Percentiles rank a stretch among this genome's conserved stretches.
Conservation (phyloP, 1,140 invertebrate genomes). For the Adoxophyes honmai region DNA sequence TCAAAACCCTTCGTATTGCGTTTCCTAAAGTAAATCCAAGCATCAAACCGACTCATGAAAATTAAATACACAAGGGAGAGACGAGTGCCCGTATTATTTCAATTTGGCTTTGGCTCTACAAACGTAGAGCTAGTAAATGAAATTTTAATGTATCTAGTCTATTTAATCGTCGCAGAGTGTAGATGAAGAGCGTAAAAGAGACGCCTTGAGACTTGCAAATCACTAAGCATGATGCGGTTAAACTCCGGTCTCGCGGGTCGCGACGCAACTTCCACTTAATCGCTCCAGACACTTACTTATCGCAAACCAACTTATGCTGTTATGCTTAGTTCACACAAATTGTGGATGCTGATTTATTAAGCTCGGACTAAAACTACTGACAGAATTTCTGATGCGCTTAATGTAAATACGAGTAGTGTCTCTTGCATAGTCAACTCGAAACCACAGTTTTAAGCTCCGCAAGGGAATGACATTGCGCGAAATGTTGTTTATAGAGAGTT, state of each 20-base stretch:
- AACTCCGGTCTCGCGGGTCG: slow-evolving; percentile 6
- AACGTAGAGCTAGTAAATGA: too few relatives aligned
- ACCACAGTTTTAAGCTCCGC: not conserved
- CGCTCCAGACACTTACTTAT: slow-evolving; percentile 3
- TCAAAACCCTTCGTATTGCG: too few relatives aligned
- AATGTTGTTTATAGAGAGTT: too few relatives aligned
- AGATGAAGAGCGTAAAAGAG: not conserved
- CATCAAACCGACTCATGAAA: too few relatives aligned
- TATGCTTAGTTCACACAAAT: slow-evolving; percentile 13
- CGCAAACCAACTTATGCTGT: slow-evolving; percentile 10
- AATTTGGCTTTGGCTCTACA: too few relatives aligned
- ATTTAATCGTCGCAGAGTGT: not conserved
- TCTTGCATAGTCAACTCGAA: not conserved
- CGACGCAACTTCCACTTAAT: not conserved
- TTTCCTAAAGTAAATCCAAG: too few relatives aligned
- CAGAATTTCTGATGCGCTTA: slow-evolving; percentile 1
- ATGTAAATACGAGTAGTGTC: slow-evolving; percentile 5
- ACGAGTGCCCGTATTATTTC: too few relatives aligned
- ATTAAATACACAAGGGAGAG: too few relatives aligned
- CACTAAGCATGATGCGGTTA: slow-evolving; percentile 8
- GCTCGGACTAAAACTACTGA: slow-evolving; percentile 5
- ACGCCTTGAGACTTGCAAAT: slow-evolving; percentile 3
- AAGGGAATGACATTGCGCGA: not conserved
- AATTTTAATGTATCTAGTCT: not conserved
- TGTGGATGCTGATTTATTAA: slow-evolving; percentile 15